Evolutionary conservation across 2,113 vertebrate genomes (phyloP).

Genomic region (Rhabdornis inornatus): DNA sequence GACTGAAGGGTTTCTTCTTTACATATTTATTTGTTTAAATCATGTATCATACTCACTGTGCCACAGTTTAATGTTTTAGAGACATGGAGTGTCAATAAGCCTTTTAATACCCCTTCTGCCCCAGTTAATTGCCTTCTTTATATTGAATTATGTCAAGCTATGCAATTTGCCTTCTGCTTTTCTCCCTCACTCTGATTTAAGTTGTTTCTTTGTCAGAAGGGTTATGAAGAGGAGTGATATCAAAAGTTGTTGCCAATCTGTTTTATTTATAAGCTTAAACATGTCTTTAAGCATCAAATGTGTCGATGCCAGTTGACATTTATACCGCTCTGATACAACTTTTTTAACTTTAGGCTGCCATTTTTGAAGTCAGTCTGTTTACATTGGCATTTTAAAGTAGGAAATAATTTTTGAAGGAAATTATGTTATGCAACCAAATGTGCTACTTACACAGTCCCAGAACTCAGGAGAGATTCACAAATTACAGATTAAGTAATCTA

Average conservation of each 20-base stretch:
- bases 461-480: neutral
- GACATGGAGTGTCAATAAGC: neutral
- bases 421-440: neutral
- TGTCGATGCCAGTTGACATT: neutral
- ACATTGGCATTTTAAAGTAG: neutral
- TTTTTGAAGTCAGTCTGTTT: neutral
- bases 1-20: neutral
- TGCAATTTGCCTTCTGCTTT: neutral
- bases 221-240: neutral
- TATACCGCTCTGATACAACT: neutral
- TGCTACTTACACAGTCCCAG: neutral
- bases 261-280: neutral
- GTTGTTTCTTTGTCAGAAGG: neutral
- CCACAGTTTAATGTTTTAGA: neutral
- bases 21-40: neutral
- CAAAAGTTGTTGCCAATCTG: neutral
- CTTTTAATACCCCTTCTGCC: neutral
- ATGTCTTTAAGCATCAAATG: neutral
- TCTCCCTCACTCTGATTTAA: neutral
- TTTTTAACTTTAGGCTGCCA: neutral
- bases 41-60: neutral
- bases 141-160: neutral
- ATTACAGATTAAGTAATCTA: neutral
- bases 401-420: neutral
- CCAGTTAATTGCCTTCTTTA: neutral